Evolutionary conservation across 2,888 invertebrate genomes (phyloP), one percentile per base, ranked within the genome.

Genomic region (Eupelmus urozonus): DNA sequence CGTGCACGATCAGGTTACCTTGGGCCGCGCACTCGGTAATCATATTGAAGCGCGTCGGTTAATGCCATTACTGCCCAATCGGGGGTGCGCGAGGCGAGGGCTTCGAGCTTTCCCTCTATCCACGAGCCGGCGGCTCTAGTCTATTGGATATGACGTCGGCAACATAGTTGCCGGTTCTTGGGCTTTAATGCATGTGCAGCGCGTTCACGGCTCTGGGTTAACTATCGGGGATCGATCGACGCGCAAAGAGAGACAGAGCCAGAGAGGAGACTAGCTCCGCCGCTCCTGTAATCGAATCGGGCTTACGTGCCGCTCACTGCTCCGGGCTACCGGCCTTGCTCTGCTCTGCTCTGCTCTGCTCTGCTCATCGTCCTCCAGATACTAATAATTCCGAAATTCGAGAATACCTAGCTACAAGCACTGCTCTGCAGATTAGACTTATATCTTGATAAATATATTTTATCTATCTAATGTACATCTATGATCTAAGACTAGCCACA

Each of bases 131-230:
- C 74, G 71, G 66, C 80, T 85, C 85, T 87, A 89, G 72, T 65
- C 81, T 86, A 89, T 89, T 88, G 88, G 88, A 88, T 88, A 88
- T 89, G 89, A 89, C 89, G 85, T 85, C 84, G 85, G 85, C 83
- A 81, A 78, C 83, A 83, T 86, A 85, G 86, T 85, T 84, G 85
- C 5, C 34, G 86, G 85, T 87, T 87, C 86, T 87, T 87, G 86
- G 86, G 84, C 82, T 87, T 85, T 88, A 88, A 87, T 88, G 87
- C 87, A 88, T 86, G 85, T 82, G 82, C 81, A 78, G 63, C 40
- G 63, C 40, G 67, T 55, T 78, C 73, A 65, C 70, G 65, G 72
- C 76, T 79, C 65, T 79, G 78, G 81, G 81, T 81, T 79, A 81
- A 81, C 76, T 79, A 78, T 80, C 71, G 71, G 23, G 53, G 60